A percentile compares a stretch with the other conserved stretches of the same genome.
phyloP scores from a whole-genome alignment of 2,797 vertebrate genomes.

The Borostomias antarcticus region DNA sequence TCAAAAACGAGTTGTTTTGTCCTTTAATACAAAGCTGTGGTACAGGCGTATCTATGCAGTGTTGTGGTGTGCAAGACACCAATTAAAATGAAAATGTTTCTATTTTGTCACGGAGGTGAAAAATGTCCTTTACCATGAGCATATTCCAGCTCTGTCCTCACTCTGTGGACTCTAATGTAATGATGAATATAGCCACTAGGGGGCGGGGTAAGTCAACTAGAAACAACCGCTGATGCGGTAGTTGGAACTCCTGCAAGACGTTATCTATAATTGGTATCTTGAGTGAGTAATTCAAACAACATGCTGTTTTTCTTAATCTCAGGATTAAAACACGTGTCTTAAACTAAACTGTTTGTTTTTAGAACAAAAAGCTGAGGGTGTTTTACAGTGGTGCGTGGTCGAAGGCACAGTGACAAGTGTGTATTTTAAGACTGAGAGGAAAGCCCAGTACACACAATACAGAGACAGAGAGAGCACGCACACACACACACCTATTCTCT shows the following conservation, averaged over 20 bases:
- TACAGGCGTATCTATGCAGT: too few relatives aligned
- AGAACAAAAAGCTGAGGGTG: neutral
- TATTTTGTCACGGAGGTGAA: too few relatives aligned
- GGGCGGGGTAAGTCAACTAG: conserved; percentile 13
- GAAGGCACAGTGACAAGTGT: neutral
- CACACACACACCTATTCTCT: too few relatives aligned
- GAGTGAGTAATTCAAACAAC: neutral
- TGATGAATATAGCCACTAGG: conserved; percentile 21
- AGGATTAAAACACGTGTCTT: neutral
- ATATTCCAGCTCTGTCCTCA: too few relatives aligned
- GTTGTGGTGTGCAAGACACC: too few relatives aligned
- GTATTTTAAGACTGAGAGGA: conserved; percentile 10
- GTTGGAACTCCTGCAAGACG: neutral
- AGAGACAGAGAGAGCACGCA: too few relatives aligned
- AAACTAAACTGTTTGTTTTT: neutral
- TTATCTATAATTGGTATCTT: neutral
- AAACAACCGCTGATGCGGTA: neutral
- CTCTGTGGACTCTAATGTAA: neutral
- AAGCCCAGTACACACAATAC: neutral
- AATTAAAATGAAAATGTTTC: too few relatives aligned
- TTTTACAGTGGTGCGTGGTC: neutral
- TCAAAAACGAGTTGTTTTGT: too few relatives aligned
- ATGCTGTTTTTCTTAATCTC: neutral
- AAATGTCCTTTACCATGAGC: too few relatives aligned
- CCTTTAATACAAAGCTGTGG: too few relatives aligned